These are phyloP conservation scores for Aldrovandia affinis DNA, from an alignment of 2,797 vertebrate species.

Conservation along the genomic window DNA sequence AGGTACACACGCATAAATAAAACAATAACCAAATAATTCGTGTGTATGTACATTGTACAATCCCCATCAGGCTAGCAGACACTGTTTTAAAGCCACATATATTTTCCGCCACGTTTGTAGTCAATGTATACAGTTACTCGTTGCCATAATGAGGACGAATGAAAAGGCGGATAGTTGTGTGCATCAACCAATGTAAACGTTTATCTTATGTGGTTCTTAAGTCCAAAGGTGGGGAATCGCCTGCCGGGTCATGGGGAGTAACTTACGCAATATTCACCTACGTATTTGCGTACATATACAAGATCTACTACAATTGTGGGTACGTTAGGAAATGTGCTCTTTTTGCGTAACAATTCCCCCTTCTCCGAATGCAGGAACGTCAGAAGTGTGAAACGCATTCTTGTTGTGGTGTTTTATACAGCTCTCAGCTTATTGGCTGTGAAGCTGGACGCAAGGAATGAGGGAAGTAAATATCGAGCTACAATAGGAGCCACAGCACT, in stretches of 20 bases:
- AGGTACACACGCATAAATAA: no score
- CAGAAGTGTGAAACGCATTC: constrained; percentile 31
- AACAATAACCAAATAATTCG: no score
- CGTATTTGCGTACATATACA: neutral
- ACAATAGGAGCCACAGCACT: constrained; percentile 38
- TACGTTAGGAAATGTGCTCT: neutral
- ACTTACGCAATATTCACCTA: neutral
- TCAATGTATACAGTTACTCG: neutral
- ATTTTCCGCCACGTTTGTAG: neutral
- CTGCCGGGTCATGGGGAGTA: neutral
- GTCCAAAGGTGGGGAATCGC: neutral
- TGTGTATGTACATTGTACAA: no score
- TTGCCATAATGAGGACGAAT: neutral
- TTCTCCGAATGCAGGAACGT: neutral
- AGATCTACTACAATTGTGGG: neutral
- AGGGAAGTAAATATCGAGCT: constrained; percentile 47
- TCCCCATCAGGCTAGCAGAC: no score
- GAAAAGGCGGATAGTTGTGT: neutral
- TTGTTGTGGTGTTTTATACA: constrained; percentile 58
- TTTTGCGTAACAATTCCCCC: neutral
- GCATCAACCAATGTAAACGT: neutral
- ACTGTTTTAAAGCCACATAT: neutral
- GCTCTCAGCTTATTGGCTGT: constrained; percentile 37
- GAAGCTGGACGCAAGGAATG: constrained; percentile 48
- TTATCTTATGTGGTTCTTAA: neutral